Percentiles rank a stretch among this genome's conserved stretches.
Conservation (phyloP, 2,113 vertebrate genomes). For the human (Homo sapiens) region DNA sequence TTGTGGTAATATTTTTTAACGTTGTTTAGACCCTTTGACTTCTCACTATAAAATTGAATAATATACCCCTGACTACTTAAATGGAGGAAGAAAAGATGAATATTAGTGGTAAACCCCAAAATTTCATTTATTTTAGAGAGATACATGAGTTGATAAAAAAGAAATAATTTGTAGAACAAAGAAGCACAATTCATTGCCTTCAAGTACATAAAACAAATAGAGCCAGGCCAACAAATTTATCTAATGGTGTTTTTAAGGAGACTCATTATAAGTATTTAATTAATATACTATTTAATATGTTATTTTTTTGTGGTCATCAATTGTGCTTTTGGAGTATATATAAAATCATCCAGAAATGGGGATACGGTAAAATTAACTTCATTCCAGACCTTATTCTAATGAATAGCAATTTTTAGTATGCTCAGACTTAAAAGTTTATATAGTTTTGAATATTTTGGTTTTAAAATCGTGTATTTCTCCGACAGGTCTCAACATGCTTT, state of each 20-base stretch:
- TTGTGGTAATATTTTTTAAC: background rate
- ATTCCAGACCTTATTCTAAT: background rate
- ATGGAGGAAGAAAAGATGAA: background rate
- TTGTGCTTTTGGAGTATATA: background rate
- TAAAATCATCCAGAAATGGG: background rate
- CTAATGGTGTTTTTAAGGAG: background rate
- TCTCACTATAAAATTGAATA: background rate
- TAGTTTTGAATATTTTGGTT: slow-evolving; percentile 30
- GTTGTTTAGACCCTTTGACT: background rate
- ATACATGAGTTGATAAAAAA: background rate
- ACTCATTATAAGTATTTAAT: background rate
- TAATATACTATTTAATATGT: background rate
- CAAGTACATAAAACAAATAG: background rate
- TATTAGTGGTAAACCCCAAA: background rate
- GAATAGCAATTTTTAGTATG: background rate
- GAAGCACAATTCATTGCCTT: background rate
- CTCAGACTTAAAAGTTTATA: background rate
- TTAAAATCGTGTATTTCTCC: slow-evolving; percentile 30
- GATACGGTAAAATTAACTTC: background rate
- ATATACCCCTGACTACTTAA: background rate
- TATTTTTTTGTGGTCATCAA: slow-evolving; percentile 11
- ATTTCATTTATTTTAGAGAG: background rate
- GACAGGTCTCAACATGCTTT: background rate
- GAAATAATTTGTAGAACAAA: background rate
- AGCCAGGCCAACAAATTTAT: background rate